Conservation (phyloP, 1,140 invertebrate species). For the Holotrichia oblita region DNA sequence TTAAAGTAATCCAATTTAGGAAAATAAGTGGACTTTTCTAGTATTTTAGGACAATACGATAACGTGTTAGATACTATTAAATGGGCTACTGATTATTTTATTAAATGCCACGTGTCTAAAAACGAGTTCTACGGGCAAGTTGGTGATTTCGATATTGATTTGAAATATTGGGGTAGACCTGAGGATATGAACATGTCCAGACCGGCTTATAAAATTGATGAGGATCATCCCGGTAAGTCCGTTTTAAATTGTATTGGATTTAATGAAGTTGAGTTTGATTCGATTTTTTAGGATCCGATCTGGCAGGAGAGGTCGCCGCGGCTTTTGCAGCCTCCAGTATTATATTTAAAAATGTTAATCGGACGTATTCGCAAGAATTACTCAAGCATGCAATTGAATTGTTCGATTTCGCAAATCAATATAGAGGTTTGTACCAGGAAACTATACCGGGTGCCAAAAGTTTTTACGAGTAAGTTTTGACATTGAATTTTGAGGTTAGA, state of each 20-base stretch:
- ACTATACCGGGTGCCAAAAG: slow-evolving; percentile 65
- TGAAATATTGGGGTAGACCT: slow-evolving; percentile 68
- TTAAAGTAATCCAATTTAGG: slow-evolving; percentile 7
- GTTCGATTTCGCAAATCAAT: slow-evolving; percentile 68
- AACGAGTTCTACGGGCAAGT: slow-evolving; percentile 70
- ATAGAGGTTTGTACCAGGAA: slow-evolving; percentile 68
- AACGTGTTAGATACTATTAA: slow-evolving; percentile 64
- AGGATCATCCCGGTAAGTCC: slow-evolving; percentile 64
- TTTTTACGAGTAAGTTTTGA: slow-evolving; percentile 66
- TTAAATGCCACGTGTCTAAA: slow-evolving; percentile 68
- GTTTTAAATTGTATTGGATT: not conserved
- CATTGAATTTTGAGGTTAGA: no score
- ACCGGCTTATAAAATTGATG: slow-evolving; percentile 69
- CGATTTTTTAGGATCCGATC: slow-evolving; percentile 65
- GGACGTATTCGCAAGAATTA: slow-evolving; percentile 63
- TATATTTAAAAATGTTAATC: slow-evolving; percentile 63
- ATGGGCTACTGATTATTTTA: slow-evolving; percentile 72
- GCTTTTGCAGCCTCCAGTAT: slow-evolving; percentile 68
- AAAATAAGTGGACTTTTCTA: not conserved
- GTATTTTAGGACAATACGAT: slow-evolving; percentile 59
- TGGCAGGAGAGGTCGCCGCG: slow-evolving; percentile 71
- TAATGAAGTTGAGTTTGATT: not conserved
- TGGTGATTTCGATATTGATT: slow-evolving; percentile 66
- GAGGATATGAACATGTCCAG: slow-evolving; percentile 70
- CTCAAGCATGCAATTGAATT: slow-evolving; percentile 67